Evolutionary conservation across 1,140 invertebrate species (phyloP).

Genomic region (Eufriesea mexicana): DNA sequence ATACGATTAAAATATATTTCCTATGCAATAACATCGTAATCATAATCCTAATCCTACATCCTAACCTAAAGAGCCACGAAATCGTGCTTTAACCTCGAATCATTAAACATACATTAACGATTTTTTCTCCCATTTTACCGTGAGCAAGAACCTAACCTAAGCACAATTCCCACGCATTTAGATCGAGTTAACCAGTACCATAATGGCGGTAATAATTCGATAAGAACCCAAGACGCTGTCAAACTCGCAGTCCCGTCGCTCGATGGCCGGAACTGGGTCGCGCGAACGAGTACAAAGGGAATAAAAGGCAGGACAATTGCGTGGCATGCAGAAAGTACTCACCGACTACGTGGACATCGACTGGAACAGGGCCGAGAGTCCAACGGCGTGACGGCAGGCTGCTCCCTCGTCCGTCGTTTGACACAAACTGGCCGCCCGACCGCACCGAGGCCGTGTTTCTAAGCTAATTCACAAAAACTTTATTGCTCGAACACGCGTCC

Average conservation of each 20-base stretch:
- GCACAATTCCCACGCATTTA: not conserved
- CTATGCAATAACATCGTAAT: not conserved
- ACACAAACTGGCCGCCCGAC: constrained; percentile 33
- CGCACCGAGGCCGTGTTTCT: constrained; percentile 27
- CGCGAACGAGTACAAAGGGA: not conserved
- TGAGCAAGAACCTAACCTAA: not conserved
- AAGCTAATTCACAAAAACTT: constrained; percentile 38
- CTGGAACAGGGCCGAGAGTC: not conserved
- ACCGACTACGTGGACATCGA: not conserved
- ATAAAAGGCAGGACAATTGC: constrained; percentile 17
- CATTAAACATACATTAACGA: too few species aligned
- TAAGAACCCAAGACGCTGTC: not conserved
- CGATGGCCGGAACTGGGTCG: not conserved
- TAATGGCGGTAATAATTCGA: not conserved
- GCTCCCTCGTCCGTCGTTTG: constrained; percentile 40
- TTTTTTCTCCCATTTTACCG: not conserved
- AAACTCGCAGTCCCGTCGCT: constrained; percentile 20
- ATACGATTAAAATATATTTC: too few species aligned
- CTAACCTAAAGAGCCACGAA: too few species aligned
- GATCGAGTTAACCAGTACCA: too few species aligned
- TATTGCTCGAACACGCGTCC: constrained; percentile 33
- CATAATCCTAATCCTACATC: too few species aligned
- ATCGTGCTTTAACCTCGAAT: too few species aligned
- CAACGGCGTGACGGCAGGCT: constrained; percentile 10
- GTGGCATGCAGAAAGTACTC: constrained; percentile 28